These are phyloP conservation scores for Aurelia sp. DNA, from an alignment of 30 jellyfish, hydroid and myxozoan genomes.

Conservation along the genomic window DNA sequence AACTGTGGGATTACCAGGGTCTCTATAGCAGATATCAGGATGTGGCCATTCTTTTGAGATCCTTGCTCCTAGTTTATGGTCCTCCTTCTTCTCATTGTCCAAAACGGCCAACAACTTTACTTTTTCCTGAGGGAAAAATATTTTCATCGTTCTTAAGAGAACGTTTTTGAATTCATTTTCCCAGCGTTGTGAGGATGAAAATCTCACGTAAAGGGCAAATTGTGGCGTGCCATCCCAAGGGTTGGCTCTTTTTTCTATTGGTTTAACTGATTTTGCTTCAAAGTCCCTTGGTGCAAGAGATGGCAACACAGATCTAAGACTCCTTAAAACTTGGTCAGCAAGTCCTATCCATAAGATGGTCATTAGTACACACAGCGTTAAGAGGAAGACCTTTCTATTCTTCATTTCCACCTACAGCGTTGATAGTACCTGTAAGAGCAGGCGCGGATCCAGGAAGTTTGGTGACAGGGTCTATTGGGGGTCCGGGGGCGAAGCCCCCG, in stretches of 20 bases:
- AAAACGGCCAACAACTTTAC: slow-evolving; percentile 53
- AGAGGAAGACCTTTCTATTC: too few species aligned
- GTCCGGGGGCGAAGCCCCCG: too few species aligned
- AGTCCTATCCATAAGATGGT: too few species aligned
- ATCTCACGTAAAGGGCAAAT: slow-evolving; percentile 49
- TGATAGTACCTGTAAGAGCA: too few species aligned
- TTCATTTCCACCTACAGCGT: too few species aligned
- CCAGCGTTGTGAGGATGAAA: slow-evolving; percentile 44
- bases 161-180: slow-evolving; percentile 25
- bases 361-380: too few species aligned
- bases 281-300: too few species aligned
- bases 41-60: slow-evolving; percentile 56
- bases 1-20: slow-evolving; percentile 19
- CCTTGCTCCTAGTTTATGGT: slow-evolving; percentile 56
- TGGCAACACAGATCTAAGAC: too few species aligned
- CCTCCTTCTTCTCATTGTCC: slow-evolving; percentile 56
- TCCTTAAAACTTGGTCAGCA: too few species aligned
- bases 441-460: too few species aligned
- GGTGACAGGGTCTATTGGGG: too few species aligned
- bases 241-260: neutral
- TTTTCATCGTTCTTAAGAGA: slow-evolving; percentile 41
- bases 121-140: slow-evolving; percentile 68
- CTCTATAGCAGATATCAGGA: slow-evolving; percentile 63
- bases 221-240: slow-evolving; percentile 57
- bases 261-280: too few species aligned